Base-by-base conservation (phyloP, 2,888 invertebrate species). In the Phlogophora meticulosa region DNA sequence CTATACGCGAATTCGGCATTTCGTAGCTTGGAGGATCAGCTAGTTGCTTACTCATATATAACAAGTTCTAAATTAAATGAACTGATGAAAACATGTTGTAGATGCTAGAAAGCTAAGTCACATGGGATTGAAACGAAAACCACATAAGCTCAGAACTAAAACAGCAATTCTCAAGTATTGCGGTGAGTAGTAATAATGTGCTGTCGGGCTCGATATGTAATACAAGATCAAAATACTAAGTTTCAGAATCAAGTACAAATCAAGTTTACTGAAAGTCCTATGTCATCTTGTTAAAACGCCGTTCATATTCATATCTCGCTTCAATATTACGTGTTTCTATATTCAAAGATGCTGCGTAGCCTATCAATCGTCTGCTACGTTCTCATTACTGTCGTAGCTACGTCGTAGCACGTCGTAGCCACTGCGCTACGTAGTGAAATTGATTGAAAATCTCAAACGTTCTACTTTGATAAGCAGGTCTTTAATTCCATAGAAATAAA, bases 71-170 rank as follows among this genome's bases (percentile, higher is more conserved):
- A 22, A 7, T 15, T 10, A 51, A 17, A 38, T n/a, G 11, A 36
- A 32, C n/a, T n/a, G 51, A 46, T 24, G 46, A n/a, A 65, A n/a
- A 45, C 10, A 46, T 56, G 2, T 62, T 49, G 45, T 9, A 66
- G 36, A 48, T 67, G 53, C 72, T 32, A 68, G 28, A 46, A 64
- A 40, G 24, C 32, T 28, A 49, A 24, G 58, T 74, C 61, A 34
- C 32, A 36, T 67, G 51, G 81, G 68, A 81, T 81, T 74, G 72
- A 64, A 78, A 67, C 72, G 81, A 77, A 81, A 85, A 84, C 83
- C 85, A 85, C 80, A 86, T 87, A 85, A 85, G 80, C 69, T 70
- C 65, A 62, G 62, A 80, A 82, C 80, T 84, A 60, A 84, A 85
- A 80, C 76, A 74, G 53, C 52, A 80, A 68, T 64, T 64, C 49